A percentile compares a stretch with the other conserved stretches of the same genome.
These are phyloP conservation scores for Rhyacophila brunnea DNA, from an alignment of 1,140 invertebrate species.

Conservation along the genomic window DNA sequence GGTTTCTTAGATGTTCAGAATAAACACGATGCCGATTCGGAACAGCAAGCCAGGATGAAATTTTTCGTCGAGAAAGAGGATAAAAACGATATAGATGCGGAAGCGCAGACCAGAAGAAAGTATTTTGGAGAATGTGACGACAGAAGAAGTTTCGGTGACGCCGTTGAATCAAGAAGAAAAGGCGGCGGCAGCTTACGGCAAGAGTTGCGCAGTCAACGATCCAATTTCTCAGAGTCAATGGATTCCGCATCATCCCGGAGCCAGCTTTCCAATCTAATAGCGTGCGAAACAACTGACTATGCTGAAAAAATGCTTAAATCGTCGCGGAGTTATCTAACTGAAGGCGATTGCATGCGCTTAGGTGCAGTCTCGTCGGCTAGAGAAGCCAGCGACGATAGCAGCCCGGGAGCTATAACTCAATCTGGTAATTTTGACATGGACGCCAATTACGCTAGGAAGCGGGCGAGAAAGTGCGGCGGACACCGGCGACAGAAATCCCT, in stretches of 20 bases:
- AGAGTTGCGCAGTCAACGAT: constrained; percentile 25
- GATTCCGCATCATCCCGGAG: constrained; percentile 29
- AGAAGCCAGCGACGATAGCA: constrained; percentile 30
- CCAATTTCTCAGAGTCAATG: constrained; percentile 27
- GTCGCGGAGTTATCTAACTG: constrained; percentile 29
- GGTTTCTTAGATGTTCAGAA: constrained; percentile 12
- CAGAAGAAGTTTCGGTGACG: constrained; percentile 27
- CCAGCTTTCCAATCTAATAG: constrained; percentile 13
- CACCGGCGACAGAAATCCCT: constrained; percentile 30
- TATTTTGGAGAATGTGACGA: constrained; percentile 26
- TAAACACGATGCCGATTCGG: constrained; percentile 14
- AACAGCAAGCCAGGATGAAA: constrained; percentile 19
- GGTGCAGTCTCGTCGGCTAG: constrained; percentile 21
- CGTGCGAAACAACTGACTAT: constrained; percentile 20
- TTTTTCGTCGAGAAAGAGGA: constrained; percentile 19
- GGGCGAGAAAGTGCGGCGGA: constrained; percentile 22
- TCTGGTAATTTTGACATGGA: constrained; percentile 16
- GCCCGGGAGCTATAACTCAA: constrained; percentile 27
- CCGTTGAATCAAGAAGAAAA: constrained; percentile 16
- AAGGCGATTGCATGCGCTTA: constrained; percentile 25
- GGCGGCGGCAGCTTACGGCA: constrained; percentile 14
- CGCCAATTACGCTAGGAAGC: constrained; percentile 24
- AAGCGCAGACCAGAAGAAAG: constrained; percentile 17
- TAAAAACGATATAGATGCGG: constrained; percentile 9
- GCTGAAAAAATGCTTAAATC: constrained; percentile 33